phyloP scores from a whole-genome alignment of 1,140 invertebrate species.

The Aphelenchoides fujianensis region DNA sequence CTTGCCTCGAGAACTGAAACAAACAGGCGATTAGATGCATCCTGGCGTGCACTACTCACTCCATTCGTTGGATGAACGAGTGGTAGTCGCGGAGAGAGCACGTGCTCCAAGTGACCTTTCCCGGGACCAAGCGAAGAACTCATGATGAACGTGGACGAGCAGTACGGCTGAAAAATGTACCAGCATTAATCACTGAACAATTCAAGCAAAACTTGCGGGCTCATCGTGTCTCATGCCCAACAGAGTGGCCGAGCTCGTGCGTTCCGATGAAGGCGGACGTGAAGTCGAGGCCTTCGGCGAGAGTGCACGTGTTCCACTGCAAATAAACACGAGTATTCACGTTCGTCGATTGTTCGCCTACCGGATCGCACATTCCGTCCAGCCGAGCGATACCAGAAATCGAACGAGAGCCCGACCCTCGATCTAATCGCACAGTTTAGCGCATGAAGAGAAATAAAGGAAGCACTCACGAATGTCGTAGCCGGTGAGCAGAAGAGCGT shows the following conservation, averaged over 20 bases:
- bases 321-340: not conserved
- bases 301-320: conserved; percentile 31
- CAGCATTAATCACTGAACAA: too few relatives aligned
- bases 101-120: conserved; percentile 64
- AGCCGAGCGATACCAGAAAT: conserved; percentile 61
- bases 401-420: conserved; percentile 57
- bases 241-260: conserved; percentile 59
- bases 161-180: conserved; percentile 37
- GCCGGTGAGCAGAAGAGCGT: conserved; percentile 60
- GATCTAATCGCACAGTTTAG: conserved; percentile 37
- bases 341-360: conserved; percentile 44
- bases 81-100: conserved; percentile 63
- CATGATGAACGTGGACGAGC: conserved; percentile 62
- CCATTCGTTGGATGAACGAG: conserved; percentile 57
- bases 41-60: too few relatives aligned
- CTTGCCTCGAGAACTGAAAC: conserved; percentile 50
- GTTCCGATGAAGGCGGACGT: conserved; percentile 62
- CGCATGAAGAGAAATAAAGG: not conserved
- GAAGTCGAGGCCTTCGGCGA: conserved; percentile 61
- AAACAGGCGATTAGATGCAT: conserved; percentile 20
- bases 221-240: conserved; percentile 63
- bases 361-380: conserved; percentile 63
- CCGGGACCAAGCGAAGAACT: conserved; percentile 64
- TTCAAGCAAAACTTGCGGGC: conserved; percentile 31
- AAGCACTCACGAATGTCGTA: conserved; percentile 8